Base-by-base conservation (phyloP, 2,888 invertebrate species). In the Danaus chrysippus region DNA sequence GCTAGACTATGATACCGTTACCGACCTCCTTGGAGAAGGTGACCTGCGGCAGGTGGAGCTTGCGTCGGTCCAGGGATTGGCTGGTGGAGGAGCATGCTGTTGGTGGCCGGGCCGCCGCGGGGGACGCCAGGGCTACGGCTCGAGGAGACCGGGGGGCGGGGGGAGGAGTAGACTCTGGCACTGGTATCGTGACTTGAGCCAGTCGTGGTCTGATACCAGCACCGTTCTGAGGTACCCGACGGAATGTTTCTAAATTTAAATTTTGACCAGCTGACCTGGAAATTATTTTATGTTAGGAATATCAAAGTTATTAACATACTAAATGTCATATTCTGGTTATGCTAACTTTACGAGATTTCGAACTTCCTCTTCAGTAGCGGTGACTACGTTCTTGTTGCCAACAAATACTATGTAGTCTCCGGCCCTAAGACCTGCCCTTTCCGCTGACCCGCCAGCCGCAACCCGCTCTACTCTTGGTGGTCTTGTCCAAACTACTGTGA, bases 21-120 rank as follows among this genome's bases (percentile, higher is more conserved):
- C 96, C 96, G 93, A 97, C 96, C 96, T 97, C 96, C 84, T 95
- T 95, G 80, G 94, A 96, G 89, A 96, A 96, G 59, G 96, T 95
- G 81, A 97, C 96, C 91, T 95, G 95, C 17, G 95, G 95, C 74
- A 95, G 87, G 74, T 95, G 93, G 19, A 95, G 91, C 75, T 94
- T 93, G 82, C 94, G 92, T 75, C 93, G 83, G 76, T 93, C 93
- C 17, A 92, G 77, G 1, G 90, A 90, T 71, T 93, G 91, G 68
- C 94, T 93, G 65, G 94, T 94, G 3, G 92, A 92, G 13, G 95
- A 95, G 76, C 95, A 95, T 41, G 94, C 94, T 0, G 94, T 95
- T 10, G 94, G 94, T 2, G 95, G 93, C 15, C 94, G 87, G 44
- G 78, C 88, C 2, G 87, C 80, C 12, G 87, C 91, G 13, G 84